phyloP scores from a whole-genome alignment of 2,113 vertebrate genomes.

The Recurvirostra avosetta region DNA sequence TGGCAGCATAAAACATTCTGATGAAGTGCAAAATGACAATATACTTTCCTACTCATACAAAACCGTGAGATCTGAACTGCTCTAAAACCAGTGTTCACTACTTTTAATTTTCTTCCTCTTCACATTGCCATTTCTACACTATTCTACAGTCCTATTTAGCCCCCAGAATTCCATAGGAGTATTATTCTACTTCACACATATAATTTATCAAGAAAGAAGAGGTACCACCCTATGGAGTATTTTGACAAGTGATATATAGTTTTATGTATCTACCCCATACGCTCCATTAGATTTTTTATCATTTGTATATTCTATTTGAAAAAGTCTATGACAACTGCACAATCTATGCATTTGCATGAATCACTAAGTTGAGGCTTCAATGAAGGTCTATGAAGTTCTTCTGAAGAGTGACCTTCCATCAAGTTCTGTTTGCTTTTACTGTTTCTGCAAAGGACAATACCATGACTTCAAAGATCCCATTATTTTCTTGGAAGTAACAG shows the following conservation, averaged over 20 bases:
- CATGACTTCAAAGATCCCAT: neutral
- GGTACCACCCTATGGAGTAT: neutral
- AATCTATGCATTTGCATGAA: neutral
- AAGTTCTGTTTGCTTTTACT: neutral
- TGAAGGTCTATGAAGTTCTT: neutral
- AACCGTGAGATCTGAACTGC: neutral
- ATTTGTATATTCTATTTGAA: neutral
- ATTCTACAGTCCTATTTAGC: neutral
- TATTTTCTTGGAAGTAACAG: neutral
- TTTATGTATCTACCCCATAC: neutral
- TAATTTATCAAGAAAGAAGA: neutral
- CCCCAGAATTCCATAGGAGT: neutral
- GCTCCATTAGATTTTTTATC: neutral
- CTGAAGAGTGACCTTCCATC: neutral
- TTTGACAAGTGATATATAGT: neutral
- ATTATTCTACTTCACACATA: neutral
- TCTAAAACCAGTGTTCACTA: neutral
- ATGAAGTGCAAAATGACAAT: neutral
- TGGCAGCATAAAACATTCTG: constrained; percentile 61
- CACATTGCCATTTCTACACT: neutral
- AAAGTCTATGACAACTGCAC: neutral
- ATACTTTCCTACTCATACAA: neutral
- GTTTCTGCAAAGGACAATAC: neutral
- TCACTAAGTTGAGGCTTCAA: neutral
- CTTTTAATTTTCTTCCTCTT: neutral